Conservation (phyloP, 2,113 vertebrate genomes). For the Oreochromis aureus region DNA sequence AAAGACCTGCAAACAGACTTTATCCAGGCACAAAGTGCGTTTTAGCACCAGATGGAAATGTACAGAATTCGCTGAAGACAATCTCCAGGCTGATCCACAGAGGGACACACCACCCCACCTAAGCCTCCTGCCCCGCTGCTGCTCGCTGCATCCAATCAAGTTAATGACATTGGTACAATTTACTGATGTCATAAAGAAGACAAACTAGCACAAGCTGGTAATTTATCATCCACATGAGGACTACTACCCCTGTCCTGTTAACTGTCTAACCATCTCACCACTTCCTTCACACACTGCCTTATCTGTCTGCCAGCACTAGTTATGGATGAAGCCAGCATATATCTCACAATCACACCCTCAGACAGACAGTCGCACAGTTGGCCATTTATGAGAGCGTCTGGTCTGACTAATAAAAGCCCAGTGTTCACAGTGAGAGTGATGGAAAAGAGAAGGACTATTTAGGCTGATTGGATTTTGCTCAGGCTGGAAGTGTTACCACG, state of each 20-base stretch:
- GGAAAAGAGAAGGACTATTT: slow-evolving; percentile 39
- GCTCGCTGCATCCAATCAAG: slow-evolving; percentile 44
- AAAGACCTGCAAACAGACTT: neutral
- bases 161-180: slow-evolving; percentile 32
- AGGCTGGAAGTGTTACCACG: slow-evolving; percentile 15
- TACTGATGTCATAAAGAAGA: slow-evolving; percentile 40
- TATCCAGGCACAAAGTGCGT: neutral
- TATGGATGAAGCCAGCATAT: slow-evolving; percentile 45
- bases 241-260: neutral
- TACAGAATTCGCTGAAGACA: neutral
- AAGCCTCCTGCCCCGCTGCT: neutral
- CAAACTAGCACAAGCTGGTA: slow-evolving; percentile 18
- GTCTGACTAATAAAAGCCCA: slow-evolving; percentile 58
- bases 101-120: neutral
- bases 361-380: slow-evolving; percentile 45
- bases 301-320: slow-evolving; percentile 30
- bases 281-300: slow-evolving; percentile 33
- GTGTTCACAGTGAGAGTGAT: slow-evolving; percentile 46
- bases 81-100: neutral
- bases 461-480: slow-evolving; percentile 43
- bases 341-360: slow-evolving; percentile 23
- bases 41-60: neutral
- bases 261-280: neutral
- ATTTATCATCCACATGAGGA: slow-evolving; percentile 27
- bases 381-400: slow-evolving; percentile 60